Conservation (phyloP, 2,113 vertebrate species). For the Dasypus novemcinctus region DNA sequence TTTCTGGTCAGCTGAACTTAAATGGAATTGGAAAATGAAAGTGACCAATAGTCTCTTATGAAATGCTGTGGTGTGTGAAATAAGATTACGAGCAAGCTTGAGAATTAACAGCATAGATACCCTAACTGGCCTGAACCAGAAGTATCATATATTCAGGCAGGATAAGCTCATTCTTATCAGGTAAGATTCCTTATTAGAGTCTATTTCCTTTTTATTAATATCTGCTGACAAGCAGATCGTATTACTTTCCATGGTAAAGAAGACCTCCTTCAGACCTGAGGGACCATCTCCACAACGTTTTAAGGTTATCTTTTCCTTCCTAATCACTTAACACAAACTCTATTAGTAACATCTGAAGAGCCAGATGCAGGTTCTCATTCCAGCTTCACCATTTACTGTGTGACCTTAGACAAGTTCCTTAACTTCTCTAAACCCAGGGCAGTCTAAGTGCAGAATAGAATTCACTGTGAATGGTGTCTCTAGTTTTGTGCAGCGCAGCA, state of each 20-base stretch:
- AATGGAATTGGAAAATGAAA: slow-evolving; percentile 69
- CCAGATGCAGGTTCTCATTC: not conserved
- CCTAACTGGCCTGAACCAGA: slow-evolving; percentile 50
- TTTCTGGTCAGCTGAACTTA: slow-evolving; percentile 65
- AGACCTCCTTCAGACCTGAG: not conserved
- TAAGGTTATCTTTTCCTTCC: slow-evolving; percentile 23
- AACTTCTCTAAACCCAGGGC: not conserved
- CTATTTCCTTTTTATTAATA: slow-evolving; percentile 8
- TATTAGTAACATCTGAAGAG: not conserved
- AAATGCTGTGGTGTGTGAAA: slow-evolving; percentile 59
- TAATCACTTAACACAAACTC: not conserved
- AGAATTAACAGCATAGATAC: slow-evolving; percentile 45
- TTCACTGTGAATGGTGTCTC: not conserved
- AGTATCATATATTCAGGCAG: not conserved
- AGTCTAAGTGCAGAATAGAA: not conserved
- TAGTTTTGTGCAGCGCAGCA: not conserved
- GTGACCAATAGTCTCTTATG: slow-evolving; percentile 63
- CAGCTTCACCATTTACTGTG: not conserved
- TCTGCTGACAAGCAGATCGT: not conserved
- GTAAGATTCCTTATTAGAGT: not conserved
- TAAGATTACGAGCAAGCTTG: slow-evolving; percentile 61
- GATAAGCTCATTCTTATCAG: slow-evolving; percentile 31
- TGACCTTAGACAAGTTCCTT: not conserved
- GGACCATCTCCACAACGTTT: not conserved
- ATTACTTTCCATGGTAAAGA: slow-evolving; percentile 18